These are phyloP conservation scores for Oreochromis tanganicae DNA, from an alignment of 2,113 vertebrate genomes.

Conservation along the genomic window DNA sequence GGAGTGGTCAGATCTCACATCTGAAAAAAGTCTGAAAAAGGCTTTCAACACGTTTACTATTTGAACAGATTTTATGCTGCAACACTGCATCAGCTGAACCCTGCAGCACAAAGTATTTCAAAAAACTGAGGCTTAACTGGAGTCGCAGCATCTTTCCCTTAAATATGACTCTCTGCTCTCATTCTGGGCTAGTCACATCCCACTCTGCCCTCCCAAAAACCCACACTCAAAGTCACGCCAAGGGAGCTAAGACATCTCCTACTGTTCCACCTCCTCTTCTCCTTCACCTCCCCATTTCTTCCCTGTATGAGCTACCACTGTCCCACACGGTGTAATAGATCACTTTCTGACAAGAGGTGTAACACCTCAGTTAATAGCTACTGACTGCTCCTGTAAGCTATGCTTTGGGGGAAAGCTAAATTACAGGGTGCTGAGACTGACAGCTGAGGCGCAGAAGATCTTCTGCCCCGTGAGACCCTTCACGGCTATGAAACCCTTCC, in stretches of 20 bases:
- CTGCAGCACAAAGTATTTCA: not conserved
- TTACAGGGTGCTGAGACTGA: slow-evolving; percentile 34
- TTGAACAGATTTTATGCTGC: not conserved
- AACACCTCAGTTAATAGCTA: slow-evolving; percentile 31
- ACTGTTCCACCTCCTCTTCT: not conserved
- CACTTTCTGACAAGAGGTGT: slow-evolving; percentile 19
- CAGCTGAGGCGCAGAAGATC: not conserved
- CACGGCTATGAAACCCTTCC: not conserved
- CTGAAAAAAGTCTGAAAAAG: not conserved
- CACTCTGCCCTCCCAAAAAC: not conserved
- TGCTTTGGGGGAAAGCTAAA: slow-evolving; percentile 40
- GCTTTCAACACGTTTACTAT: not conserved
- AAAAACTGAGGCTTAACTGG: not conserved
- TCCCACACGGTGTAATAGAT: slow-evolving; percentile 8
- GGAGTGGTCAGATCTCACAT: not conserved
- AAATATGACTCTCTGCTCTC: not conserved
- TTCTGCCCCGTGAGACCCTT: not conserved
- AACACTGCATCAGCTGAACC: not conserved
- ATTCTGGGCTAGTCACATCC: not conserved
- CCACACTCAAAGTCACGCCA: not conserved
- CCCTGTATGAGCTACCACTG: not conserved
- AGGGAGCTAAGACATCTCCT: not conserved
- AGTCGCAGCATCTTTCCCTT: not conserved
- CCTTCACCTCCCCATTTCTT: not conserved
- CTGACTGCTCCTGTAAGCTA: slow-evolving; percentile 32